A percentile compares a stretch with the other conserved stretches of the same genome.
These are phyloP conservation scores for Cheilosia pagana DNA, from an alignment of 2,888 invertebrate genomes.

Conservation along the genomic window DNA sequence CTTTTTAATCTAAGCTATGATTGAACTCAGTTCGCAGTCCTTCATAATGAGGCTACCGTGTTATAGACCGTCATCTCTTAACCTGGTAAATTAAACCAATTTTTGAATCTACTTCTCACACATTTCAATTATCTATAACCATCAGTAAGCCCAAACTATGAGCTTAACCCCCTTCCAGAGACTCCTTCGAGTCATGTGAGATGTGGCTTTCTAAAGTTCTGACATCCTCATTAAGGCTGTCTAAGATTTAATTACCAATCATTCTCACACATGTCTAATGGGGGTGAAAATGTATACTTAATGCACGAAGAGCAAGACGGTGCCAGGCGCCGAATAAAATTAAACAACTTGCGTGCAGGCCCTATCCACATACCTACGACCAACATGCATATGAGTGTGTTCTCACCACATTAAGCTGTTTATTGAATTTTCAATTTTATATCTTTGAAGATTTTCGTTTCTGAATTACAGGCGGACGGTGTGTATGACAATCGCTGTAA, in stretches of 20 bases:
- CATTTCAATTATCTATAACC: too few species aligned
- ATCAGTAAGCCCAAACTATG: too few species aligned
- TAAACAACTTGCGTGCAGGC: constrained; percentile 41
- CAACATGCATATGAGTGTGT: not conserved
- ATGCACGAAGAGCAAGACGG: constrained; percentile 12
- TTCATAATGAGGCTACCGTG: too few species aligned
- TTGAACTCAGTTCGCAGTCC: too few species aligned
- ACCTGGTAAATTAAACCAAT: too few species aligned
- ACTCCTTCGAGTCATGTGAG: not conserved
- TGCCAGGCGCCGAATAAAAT: constrained; percentile 37
- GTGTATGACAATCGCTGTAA: not conserved
- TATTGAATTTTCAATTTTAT: constrained; percentile 4
- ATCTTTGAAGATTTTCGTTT: not conserved
- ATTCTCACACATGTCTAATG: not conserved
- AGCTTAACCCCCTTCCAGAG: not conserved
- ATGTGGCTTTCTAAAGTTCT: constrained; percentile 26
- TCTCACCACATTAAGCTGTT: not conserved
- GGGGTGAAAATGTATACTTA: constrained; percentile 5
- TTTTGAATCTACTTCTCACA: too few species aligned
- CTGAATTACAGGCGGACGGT: too few species aligned
- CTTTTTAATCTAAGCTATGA: too few species aligned
- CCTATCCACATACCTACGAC: not conserved
- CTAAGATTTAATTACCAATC: constrained; percentile 40
- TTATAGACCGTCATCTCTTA: too few species aligned
- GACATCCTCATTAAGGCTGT: constrained; percentile 41